phyloP scores from a whole-genome alignment of 2,888 invertebrate species.

The Pyralis farinalis region DNA sequence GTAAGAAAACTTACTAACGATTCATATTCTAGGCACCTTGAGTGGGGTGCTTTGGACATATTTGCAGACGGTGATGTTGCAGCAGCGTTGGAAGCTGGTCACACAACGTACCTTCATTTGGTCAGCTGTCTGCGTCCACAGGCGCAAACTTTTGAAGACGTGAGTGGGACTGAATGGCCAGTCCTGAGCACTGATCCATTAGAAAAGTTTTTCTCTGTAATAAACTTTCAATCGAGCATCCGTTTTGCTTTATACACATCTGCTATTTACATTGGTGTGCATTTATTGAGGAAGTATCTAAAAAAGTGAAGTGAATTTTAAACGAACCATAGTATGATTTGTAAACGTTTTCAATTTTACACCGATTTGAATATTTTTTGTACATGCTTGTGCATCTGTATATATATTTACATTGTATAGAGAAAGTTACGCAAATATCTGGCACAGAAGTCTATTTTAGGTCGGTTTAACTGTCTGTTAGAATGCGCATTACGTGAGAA shows the following conservation, averaged over 20 bases:
- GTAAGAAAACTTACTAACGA: constrained; percentile 34
- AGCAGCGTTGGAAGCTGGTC: constrained; percentile 64
- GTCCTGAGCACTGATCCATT: constrained; percentile 32
- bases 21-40: constrained; percentile 36
- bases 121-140: constrained; percentile 60
- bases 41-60: constrained; percentile 69
- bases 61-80: constrained; percentile 68
- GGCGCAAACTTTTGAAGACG: constrained; percentile 58
- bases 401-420: too few relatives aligned
- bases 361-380: too few relatives aligned
- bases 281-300: constrained; percentile 30
- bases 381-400: too few relatives aligned
- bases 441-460: too few relatives aligned
- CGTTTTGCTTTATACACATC: constrained; percentile 35
- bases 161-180: constrained; percentile 35
- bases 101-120: constrained; percentile 56
- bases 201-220: constrained; percentile 30
- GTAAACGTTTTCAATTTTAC: too few relatives aligned
- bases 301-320: constrained; percentile 14
- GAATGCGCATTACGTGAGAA: too few relatives aligned
- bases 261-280: constrained; percentile 33
- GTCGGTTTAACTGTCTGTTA: too few relatives aligned
- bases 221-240: constrained; percentile 41
- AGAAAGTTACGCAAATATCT: too few relatives aligned
- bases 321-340: too few relatives aligned